phyloP scores from a whole-genome alignment of 1,140 invertebrate genomes.

The Proales similis region DNA sequence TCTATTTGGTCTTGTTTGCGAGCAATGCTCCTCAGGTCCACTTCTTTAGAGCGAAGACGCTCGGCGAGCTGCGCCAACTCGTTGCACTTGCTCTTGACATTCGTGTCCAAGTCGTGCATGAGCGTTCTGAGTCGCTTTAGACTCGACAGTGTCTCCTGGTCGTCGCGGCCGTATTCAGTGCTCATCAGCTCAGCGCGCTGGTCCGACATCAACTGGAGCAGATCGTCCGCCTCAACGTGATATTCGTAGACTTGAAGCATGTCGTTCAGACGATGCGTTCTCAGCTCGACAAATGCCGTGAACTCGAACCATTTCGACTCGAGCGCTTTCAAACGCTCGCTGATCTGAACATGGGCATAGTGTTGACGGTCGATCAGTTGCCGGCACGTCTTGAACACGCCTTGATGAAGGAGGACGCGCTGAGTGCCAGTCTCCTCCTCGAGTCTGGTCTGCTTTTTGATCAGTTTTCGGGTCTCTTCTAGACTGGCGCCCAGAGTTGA shows the following conservation, averaged over 20 bases:
- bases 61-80: neutral
- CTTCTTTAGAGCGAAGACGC: neutral
- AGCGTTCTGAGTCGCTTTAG: slow-evolving; percentile 12
- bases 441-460: slow-evolving; percentile 28
- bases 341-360: slow-evolving; percentile 10
- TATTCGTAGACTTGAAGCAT: neutral
- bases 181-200: slow-evolving; percentile 18
- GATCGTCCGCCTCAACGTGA: slow-evolving; percentile 3
- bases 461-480: slow-evolving; percentile 3
- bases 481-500: slow-evolving; percentile 11
- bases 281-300: neutral
- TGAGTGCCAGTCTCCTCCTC: slow-evolving; percentile 21
- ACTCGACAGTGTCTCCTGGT: neutral
- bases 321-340: neutral
- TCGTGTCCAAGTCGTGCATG: neutral
- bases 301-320: slow-evolving; percentile 19
- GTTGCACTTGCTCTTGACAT: neutral
- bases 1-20: slow-evolving; percentile 15
- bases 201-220: slow-evolving; percentile 3
- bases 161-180: slow-evolving; percentile 17
- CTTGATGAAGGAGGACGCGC: neutral
- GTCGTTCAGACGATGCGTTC: neutral
- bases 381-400: slow-evolving; percentile 2
- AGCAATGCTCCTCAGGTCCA: neutral
- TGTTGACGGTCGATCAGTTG: slow-evolving; percentile 4